Evolutionary conservation across 2,888 invertebrate species (phyloP), one percentile per base, ranked within the genome.

Genomic region (Flexamia atlantica): DNA sequence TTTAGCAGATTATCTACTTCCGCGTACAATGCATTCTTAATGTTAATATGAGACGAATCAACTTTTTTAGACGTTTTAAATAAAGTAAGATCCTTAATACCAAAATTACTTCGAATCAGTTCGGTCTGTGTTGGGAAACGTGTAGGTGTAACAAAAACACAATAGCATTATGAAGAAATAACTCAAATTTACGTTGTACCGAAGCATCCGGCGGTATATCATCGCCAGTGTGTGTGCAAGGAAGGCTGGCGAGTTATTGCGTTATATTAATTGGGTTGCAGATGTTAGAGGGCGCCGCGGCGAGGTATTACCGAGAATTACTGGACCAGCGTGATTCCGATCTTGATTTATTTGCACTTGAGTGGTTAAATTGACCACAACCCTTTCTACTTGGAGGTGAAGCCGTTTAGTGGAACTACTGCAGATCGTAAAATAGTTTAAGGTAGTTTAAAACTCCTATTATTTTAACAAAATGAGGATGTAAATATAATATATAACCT

Each of bases 341-440:
- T 64, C 64, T 64, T 64, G 64, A 64, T 64, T 64, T 64, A 64
- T 64, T 12, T 5, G 64, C 64, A 12, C 64, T 12, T 64, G 28
- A 30, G 64, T 30, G 64, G 64, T 64, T 64, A 64, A 64, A 64
- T 64, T 64, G 64, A 64, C 64, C 64, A 28, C 64, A 64, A 64
- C 14, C 64, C n/a, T 64, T 64, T 64, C 64, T 64, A 64, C 14
- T 64, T 9, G 64, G 64, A 50, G 14, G 12, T 17, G 1, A 28
- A 28, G 64, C 64, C 64, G 28, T 64, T 64, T 30, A 14, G 36
- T n/a, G n/a, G n/a, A n/a, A n/a, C n/a, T n/a, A n/a, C n/a, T n/a
- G n/a, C n/a, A n/a, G n/a, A n/a, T n/a, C n/a, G n/a, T n/a, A n/a
- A n/a, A n/a, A n/a, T n/a, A n/a, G n/a, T n/a, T n/a, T n/a, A n/a